Evolutionary conservation across 2,888 invertebrate genomes (phyloP), one percentile per base, ranked within the genome.

Genomic region (Amphipoea lucens): DNA sequence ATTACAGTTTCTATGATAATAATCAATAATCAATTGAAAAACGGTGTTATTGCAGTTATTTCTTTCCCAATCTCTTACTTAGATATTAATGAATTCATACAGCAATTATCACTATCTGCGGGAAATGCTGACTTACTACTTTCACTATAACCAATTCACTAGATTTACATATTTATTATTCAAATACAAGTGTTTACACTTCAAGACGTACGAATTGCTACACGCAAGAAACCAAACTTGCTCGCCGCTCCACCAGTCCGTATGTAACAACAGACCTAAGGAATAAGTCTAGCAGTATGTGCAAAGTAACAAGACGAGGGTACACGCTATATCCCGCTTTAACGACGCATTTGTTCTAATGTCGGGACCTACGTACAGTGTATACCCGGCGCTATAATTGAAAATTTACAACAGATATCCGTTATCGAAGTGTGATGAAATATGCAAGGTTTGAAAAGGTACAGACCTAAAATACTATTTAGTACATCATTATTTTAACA

Each of bases 331-430:
- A 91, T 87, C 85, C 90, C 87, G 89, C 90, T 91, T 92, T 93
- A 94, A 92, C 92, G 91, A 90, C 89, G 90, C 91, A 93, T 94
- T 94, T 93, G 93, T 93, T 91, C 91, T 92, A 91, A 93, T 92
- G 90, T 91, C 79, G 74, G 78, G 62, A 78, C 75, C 79, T 85
- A 65, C 83, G 84, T 88, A 87, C 87, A 67, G 71, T 73, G 79
- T 77, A 80, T 83, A 74, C 60, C 40, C n/a, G 42, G 77, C 73
- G 51, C 73, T 83, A 70, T 85, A 85, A 85, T 83, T 86, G 83
- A 72, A 85, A 83, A 78, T 85, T 85, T 79, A 79, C 67, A 68
- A 74, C 42, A 70, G 60, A 67, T 71, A 66, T 69, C 54, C 40
- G 29, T 68, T 63, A 65, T 67, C 51, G 9, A 66, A 62, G n/a